Conservation (phyloP, 2,797 vertebrate species). For the Glyptemys insculpta region DNA sequence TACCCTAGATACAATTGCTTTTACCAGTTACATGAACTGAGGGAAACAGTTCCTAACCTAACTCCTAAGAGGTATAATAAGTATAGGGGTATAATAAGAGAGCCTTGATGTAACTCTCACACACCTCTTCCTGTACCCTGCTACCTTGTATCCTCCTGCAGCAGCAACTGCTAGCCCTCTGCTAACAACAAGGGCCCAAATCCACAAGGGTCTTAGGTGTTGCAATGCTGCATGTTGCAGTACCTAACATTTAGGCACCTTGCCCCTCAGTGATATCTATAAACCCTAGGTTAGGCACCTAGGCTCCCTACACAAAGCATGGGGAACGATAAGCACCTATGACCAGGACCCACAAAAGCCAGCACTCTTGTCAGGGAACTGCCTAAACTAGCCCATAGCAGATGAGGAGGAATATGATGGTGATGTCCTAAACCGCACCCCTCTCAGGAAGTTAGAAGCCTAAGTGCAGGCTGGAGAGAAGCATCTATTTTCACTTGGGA, state of each 20-base stretch:
- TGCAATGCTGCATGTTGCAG: not conserved
- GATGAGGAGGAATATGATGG: not conserved
- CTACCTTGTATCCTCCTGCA: not conserved
- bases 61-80: not conserved
- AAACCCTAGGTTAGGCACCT: too few relatives aligned
- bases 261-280: too few relatives aligned
- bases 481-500: not conserved
- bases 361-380: too few relatives aligned
- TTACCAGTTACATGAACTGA: not conserved
- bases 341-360: too few relatives aligned
- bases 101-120: rapidly evolving
- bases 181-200: not conserved
- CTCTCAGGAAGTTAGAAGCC: not conserved
- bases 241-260: too few relatives aligned
- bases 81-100: not conserved
- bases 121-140: not conserved
- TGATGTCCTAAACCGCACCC: not conserved
- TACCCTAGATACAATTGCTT: not conserved
- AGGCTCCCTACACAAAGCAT: too few relatives aligned
- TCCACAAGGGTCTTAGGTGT: not conserved
- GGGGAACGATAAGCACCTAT: too few relatives aligned
- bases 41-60: not conserved
- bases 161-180: too few relatives aligned
- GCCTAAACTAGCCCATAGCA: not conserved
- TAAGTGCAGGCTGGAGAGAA: not conserved